Conservation (phyloP, 2,888 invertebrate genomes). For the Polydrusus cervinus region DNA sequence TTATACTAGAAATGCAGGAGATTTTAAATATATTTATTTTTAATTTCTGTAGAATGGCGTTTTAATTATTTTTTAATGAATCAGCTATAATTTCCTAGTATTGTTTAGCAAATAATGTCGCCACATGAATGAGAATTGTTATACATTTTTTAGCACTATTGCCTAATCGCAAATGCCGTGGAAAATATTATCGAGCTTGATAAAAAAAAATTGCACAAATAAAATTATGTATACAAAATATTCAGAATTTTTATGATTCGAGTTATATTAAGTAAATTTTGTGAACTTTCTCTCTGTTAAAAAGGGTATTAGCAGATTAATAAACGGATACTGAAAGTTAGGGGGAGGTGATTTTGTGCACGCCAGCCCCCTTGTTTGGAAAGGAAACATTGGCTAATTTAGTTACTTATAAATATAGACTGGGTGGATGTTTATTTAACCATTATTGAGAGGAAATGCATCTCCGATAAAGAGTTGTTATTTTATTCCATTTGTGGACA, state of each 20-base stretch:
- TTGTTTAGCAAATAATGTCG: constrained; percentile 2
- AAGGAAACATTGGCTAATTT: too few relatives aligned
- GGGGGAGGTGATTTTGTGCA: too few relatives aligned
- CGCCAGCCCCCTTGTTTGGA: too few relatives aligned
- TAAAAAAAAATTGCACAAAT: not conserved
- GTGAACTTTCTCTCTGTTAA: too few relatives aligned
- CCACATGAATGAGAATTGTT: not conserved
- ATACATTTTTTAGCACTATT: constrained; percentile 1
- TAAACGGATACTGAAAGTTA: too few relatives aligned
- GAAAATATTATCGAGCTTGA: not conserved
- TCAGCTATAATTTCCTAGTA: constrained; percentile 16
- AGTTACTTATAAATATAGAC: too few relatives aligned
- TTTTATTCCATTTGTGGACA: constrained; percentile 9
- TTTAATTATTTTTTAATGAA: constrained; percentile 31
- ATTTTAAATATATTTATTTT: constrained; percentile 56
- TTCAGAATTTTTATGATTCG: too few relatives aligned
- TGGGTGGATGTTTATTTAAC: not conserved
- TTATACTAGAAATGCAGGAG: constrained; percentile 37
- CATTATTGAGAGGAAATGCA: constrained; percentile 1
- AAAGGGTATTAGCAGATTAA: too few relatives aligned
- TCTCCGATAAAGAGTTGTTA: not conserved
- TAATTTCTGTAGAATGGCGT: constrained; percentile 50
- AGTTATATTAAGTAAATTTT: too few relatives aligned
- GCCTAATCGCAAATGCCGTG: not conserved
- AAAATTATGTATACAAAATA: too few relatives aligned